Evolutionary conservation across 2,797 vertebrate species (phyloP), one percentile per base, ranked within the genome.

Genomic region (Pteronotus mesoamericanus): DNA sequence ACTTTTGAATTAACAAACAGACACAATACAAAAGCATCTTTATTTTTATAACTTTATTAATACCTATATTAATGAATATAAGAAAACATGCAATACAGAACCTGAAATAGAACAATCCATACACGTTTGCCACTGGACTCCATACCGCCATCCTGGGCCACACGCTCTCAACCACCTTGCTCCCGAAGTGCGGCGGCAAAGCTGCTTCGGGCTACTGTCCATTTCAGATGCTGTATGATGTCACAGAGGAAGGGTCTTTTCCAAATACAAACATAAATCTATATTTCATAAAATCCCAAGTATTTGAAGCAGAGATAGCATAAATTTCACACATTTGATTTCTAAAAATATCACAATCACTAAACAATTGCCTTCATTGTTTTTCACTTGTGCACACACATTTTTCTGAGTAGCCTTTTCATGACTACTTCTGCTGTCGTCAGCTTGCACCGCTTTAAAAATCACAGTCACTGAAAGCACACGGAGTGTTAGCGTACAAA

Each of bases 71-170:
- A 98, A 97, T 98, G 97, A 98, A 98, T 98, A 98, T 98, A 98
- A 98, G 97, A 98, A 98, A 98, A 96, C 98, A 98, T 98, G 98
- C 98, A 98, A 96, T 98, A 98, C 97, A 98, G 97, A 98, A 98
- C 78, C 95, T 97, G 97, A 97, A 98, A 97, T 97, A 97, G 89
- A 98, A 98, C 97, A 98, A 98, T 98, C 96, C 97, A 98, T 97
- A 98, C 92, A 96, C 95, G 97, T 97, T 98, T 94, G 97, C 64
- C 48, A 53, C 95, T 97, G 97, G 96, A 98, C 92, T 98, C 95
- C 18, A 94, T 96, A 97, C 92, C 93, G 79, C 91, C 84, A 85
- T 83, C 51, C 95, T 88, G 64, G 14, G 75, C 44, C 68, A 79
- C 19, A 97, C 66, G 69, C 37, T 86, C 96, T 84, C 97, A 98